A percentile compares a stretch with the other conserved stretches of the same genome.
These are phyloP conservation scores for Dermochelys coriacea DNA, from an alignment of 2,797 vertebrate genomes.

Conservation along the genomic window DNA sequence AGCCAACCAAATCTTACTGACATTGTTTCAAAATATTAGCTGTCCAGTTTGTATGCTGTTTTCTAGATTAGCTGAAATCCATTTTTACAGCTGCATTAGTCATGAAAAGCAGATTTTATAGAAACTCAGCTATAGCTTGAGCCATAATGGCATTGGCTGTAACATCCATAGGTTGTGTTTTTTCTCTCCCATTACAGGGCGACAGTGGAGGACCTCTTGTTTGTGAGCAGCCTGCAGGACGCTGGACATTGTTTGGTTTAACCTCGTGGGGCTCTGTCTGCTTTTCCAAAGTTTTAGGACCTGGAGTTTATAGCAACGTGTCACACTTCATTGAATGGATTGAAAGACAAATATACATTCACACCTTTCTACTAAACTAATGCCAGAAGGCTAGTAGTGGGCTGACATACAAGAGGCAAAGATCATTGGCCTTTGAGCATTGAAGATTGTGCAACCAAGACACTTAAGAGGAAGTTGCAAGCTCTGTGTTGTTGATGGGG, in stretches of 20 bases:
- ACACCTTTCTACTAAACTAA: conserved; percentile 87
- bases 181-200: conserved; percentile 82
- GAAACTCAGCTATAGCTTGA: not conserved
- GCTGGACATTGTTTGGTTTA: conserved; percentile 93
- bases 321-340: conserved; percentile 96
- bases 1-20: not conserved
- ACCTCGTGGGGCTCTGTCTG: conserved; percentile 97
- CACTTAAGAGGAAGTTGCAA: conserved; percentile 10
- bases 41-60: not conserved
- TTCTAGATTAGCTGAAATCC: not conserved
- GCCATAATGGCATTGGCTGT: fast-evolving
- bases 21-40: not conserved
- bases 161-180: not conserved
- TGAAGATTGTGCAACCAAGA: conserved; percentile 37
- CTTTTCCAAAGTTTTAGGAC: conserved; percentile 94
- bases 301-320: conserved; percentile 96
- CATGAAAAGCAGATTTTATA: not conserved
- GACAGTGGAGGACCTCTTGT: conserved; percentile 96
- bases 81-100: not conserved
- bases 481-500: not conserved
- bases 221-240: conserved; percentile 86
- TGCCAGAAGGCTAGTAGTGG: conserved; percentile 36
- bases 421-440: not conserved
- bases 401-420: conserved; percentile 35
- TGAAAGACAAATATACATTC: conserved; percentile 93